phyloP scores from a whole-genome alignment of 2,888 invertebrate species.

The Chrysodeixis includens region DNA sequence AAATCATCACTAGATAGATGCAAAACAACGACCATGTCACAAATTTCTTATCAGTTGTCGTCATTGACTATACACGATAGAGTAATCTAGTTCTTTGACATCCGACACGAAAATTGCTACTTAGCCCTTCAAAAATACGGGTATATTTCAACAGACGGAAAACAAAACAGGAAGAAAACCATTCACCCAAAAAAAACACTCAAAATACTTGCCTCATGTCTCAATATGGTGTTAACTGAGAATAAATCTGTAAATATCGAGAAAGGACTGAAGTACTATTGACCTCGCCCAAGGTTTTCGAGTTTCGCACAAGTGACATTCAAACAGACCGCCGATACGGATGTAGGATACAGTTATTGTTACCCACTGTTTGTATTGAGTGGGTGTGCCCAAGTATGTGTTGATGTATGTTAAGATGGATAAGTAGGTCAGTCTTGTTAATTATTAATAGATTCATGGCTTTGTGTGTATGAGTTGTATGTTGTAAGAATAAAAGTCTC shows the following conservation, averaged over 20 bases:
- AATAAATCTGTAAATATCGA: constrained; percentile 54
- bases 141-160: too few relatives aligned
- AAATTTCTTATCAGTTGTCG: too few relatives aligned
- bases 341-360: constrained; percentile 62
- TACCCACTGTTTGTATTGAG: background rate
- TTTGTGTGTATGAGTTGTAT: too few relatives aligned
- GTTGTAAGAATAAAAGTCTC: too few relatives aligned
- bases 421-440: background rate
- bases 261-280: constrained; percentile 69
- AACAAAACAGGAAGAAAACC: constrained; percentile 6
- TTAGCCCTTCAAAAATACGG: too few relatives aligned
- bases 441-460: too few relatives aligned
- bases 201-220: constrained; percentile 23
- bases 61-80: too few relatives aligned
- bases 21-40: too few relatives aligned
- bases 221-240: constrained; percentile 10
- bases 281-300: constrained; percentile 77
- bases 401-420: background rate
- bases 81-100: too few relatives aligned
- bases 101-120: too few relatives aligned
- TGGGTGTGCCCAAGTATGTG: background rate
- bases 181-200: constrained; percentile 3
- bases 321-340: constrained; percentile 71
- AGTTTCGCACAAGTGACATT: constrained; percentile 69
- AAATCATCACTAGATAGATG: too few relatives aligned